phyloP scores from a whole-genome alignment of 1,140 invertebrate genomes.

The Ostrea edulis region DNA sequence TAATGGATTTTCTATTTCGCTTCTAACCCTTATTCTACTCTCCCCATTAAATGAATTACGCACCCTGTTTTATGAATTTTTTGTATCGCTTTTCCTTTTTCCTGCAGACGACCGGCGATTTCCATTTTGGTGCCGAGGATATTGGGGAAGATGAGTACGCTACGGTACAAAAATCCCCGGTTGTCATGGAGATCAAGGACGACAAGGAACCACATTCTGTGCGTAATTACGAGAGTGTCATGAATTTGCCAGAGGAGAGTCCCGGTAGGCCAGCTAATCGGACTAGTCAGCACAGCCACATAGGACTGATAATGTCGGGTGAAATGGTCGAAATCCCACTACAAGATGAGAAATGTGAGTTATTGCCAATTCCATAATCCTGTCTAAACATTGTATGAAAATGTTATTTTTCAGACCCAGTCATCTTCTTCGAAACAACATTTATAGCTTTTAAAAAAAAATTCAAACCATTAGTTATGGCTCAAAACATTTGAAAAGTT shows the following conservation, averaged over 20 bases:
- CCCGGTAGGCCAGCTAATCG: not conserved
- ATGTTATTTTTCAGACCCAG: too few species aligned
- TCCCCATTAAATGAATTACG: too few species aligned
- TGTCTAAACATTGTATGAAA: not conserved
- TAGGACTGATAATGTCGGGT: not conserved
- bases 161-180: not conserved
- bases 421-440: too few species aligned
- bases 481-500: too few species aligned
- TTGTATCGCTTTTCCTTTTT: not conserved
- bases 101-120: constrained; percentile 7
- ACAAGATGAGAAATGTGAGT: constrained; percentile 13
- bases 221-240: constrained; percentile 1
- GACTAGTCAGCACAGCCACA: not conserved
- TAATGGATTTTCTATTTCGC: too few species aligned
- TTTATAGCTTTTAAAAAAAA: too few species aligned
- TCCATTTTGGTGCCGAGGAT: not conserved
- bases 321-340: constrained; percentile 24
- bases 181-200: not conserved
- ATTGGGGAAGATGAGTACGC: not conserved
- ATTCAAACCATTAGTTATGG: too few species aligned
- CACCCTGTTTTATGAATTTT: too few species aligned
- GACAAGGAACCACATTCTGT: not conserved
- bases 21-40: too few species aligned
- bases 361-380: not conserved
- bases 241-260: not conserved